Evolutionary conservation across 2,888 invertebrate genomes (phyloP).

Genomic region (Melolontha melolontha): DNA sequence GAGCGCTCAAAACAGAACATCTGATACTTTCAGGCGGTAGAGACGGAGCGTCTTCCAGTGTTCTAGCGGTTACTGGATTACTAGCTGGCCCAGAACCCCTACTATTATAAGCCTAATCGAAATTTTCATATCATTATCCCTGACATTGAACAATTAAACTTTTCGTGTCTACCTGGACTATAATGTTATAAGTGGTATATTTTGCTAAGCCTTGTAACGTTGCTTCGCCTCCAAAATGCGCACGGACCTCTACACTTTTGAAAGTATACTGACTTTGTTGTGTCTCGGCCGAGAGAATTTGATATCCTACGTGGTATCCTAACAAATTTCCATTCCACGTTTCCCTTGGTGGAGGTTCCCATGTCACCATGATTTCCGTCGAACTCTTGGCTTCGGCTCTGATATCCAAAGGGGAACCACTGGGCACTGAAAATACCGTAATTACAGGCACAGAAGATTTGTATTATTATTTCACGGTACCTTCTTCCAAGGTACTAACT

Average conservation of each 20-base stretch:
- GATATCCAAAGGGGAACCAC: conserved; percentile 84
- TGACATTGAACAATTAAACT: neutral
- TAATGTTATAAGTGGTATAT: conserved; percentile 83
- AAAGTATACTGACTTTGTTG: conserved; percentile 71
- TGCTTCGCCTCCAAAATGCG: conserved; percentile 78
- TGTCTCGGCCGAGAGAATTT: conserved; percentile 69
- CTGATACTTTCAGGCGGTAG: conserved; percentile 85
- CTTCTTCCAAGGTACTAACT: conserved; percentile 88
- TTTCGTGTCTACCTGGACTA: conserved; percentile 74
- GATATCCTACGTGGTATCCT: conserved; percentile 89
- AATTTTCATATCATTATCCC: conserved; percentile 6
- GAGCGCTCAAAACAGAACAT: conserved; percentile 85
- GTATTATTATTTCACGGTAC: conserved; percentile 59
- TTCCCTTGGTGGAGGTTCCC: conserved; percentile 89
- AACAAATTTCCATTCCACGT: conserved; percentile 89
- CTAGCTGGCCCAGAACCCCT: conserved; percentile 88
- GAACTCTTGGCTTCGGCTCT: conserved; percentile 87
- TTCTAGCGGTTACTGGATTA: conserved; percentile 81
- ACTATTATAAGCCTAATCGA: conserved; percentile 82
- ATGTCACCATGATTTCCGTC: conserved; percentile 84
- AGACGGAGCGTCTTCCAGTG: conserved; percentile 90
- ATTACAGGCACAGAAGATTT: conserved; percentile 5
- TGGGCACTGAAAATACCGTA: conserved; percentile 71
- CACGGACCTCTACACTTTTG: conserved; percentile 81
- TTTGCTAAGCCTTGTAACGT: conserved; percentile 79